Conservation (phyloP, 2,113 vertebrate species). For the Xerus inauris region DNA sequence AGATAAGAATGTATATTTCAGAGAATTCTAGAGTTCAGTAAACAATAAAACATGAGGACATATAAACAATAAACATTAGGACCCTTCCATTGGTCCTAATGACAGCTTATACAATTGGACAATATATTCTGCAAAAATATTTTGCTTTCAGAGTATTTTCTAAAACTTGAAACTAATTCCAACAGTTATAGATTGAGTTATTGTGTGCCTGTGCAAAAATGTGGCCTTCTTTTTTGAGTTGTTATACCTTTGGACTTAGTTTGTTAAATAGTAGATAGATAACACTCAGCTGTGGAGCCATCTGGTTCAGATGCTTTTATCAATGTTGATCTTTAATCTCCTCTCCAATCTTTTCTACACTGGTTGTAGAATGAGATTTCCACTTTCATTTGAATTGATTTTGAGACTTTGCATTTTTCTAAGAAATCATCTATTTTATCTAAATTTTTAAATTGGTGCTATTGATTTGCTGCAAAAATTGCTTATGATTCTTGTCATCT, state of each 20-base stretch:
- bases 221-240: not conserved
- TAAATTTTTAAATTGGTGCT: slow-evolving; percentile 27
- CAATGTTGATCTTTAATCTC: not conserved
- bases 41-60: too few species aligned
- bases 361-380: not conserved
- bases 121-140: not conserved
- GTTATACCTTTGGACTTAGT: not conserved
- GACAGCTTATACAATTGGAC: not conserved
- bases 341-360: not conserved
- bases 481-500: not conserved
- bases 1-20: not conserved
- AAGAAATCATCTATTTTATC: not conserved
- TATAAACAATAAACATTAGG: too few species aligned
- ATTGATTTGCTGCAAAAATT: not conserved
- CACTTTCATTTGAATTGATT: not conserved
- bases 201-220: not conserved
- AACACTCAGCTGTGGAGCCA: not conserved
- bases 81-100: too few species aligned
- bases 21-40: not conserved
- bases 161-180: not conserved
- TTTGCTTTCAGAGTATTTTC: not conserved
- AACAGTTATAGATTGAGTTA: not conserved
- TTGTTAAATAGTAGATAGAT: not conserved
- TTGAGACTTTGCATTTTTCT: slow-evolving; percentile 1
- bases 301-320: not conserved